Evolutionary conservation across 2,797 vertebrate species (phyloP).

Genomic region (Lophius americanus): DNA sequence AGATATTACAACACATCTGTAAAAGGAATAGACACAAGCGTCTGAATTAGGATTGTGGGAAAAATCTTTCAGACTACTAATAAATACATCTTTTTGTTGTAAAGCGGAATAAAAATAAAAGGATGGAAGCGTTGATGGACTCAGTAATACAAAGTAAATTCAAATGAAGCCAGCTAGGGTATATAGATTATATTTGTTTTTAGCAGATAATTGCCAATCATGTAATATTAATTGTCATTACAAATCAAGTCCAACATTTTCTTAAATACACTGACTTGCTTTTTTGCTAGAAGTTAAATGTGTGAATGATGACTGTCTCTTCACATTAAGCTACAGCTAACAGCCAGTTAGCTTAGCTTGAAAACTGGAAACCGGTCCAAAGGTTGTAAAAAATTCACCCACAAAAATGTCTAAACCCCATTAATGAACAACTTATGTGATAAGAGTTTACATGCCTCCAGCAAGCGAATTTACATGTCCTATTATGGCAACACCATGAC

Average conservation of each 20-base stretch:
- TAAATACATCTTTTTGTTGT: background rate
- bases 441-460: too few species aligned
- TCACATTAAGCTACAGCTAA: too few species aligned
- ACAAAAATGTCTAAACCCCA: too few species aligned
- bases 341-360: too few species aligned
- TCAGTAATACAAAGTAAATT: constrained; percentile 26
- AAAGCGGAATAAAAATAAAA: constrained; percentile 17
- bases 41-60: constrained; percentile 28
- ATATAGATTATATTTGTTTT: constrained; percentile 11
- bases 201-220: constrained; percentile 17
- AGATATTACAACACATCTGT: constrained; percentile 64
- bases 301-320: too few species aligned
- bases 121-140: constrained; percentile 19
- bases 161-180: constrained; percentile 22
- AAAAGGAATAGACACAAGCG: constrained; percentile 47
- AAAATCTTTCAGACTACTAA: constrained; percentile 20
- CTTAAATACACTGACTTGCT: too few species aligned
- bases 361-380: too few species aligned
- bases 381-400: too few species aligned
- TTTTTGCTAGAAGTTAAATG: too few species aligned
- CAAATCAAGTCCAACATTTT: background rate
- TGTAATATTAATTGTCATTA: background rate
- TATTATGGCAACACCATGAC: too few species aligned
- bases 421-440: too few species aligned
- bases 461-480: too few species aligned